A percentile compares a stretch with the other conserved stretches of the same genome.
Conservation (phyloP, 2,888 invertebrate genomes). For the Coecobrya sp. region DNA sequence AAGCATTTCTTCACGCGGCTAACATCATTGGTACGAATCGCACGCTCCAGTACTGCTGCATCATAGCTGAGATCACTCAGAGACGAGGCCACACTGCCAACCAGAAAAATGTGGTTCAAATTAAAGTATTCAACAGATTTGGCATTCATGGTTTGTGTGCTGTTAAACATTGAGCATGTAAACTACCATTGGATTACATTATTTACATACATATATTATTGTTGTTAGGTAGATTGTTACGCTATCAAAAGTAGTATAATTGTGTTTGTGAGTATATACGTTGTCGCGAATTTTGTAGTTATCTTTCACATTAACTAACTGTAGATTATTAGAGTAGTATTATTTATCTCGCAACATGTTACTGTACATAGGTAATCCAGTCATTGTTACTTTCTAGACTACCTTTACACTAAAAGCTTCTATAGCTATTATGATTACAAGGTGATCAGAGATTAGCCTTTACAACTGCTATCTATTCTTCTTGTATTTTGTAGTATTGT, state of each 20-base stretch:
- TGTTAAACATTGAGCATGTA: conserved; percentile 26
- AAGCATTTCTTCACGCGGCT: conserved; percentile 88
- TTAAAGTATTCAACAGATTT: conserved; percentile 33
- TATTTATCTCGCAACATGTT: not conserved
- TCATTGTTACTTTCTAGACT: not conserved
- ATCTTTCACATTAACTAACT: not conserved
- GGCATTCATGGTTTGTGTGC: conserved; percentile 32
- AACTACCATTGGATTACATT: too few species aligned
- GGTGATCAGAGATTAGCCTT: not conserved
- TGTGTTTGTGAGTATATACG: not conserved
- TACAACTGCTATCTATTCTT: not conserved
- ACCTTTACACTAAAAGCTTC: conserved; percentile 4
- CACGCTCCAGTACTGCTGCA: conserved; percentile 89
- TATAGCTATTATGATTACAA: not conserved
- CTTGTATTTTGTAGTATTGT: not conserved
- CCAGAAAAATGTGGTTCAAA: conserved; percentile 57
- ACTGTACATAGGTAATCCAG: not conserved
- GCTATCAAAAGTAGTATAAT: not conserved
- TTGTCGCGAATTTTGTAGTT: not conserved
- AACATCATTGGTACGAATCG: conserved; percentile 89
- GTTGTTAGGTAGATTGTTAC: not conserved
- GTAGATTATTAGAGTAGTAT: not conserved
- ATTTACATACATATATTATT: not conserved
- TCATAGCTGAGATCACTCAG: conserved; percentile 88
- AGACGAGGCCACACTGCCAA: conserved; percentile 88